These are phyloP conservation scores for Bombus sylvicola DNA, from an alignment of 1,140 invertebrate genomes.

Conservation along the genomic window DNA sequence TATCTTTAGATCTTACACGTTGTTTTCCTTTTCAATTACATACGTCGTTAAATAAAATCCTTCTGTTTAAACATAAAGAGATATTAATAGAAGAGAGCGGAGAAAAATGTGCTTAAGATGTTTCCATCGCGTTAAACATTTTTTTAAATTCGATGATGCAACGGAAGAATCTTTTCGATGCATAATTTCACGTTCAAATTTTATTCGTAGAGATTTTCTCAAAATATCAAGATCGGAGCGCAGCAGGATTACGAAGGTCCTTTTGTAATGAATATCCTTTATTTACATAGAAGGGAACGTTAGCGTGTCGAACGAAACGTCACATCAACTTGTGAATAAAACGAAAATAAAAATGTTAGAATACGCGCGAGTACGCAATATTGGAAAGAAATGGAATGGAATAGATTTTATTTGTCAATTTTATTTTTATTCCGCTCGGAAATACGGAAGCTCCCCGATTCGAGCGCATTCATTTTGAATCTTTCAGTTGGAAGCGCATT, in stretches of 20 bases:
- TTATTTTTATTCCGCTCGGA: conserved; percentile 5
- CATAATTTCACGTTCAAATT: neutral
- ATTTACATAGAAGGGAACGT: neutral
- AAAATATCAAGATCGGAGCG: no score
- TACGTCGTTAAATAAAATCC: no score
- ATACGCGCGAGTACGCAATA: neutral
- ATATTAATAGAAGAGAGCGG: no score
- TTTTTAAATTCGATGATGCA: no score
- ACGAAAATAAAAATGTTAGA: neutral
- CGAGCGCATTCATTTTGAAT: neutral
- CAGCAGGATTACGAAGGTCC: no score
- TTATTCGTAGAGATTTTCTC: neutral
- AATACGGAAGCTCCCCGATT: neutral
- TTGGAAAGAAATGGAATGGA: neutral
- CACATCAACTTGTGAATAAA: neutral
- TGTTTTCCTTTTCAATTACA: no score
- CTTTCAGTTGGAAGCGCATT: neutral
- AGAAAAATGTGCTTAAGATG: no score
- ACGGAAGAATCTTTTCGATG: no score
- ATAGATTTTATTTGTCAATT: conserved; percentile 17
- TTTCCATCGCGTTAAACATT: no score
- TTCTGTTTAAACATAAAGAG: no score
- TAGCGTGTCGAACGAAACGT: neutral
- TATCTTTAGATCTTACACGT: no score
- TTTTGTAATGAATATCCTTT: neutral